Base-by-base conservation (phyloP, 2,888 invertebrate genomes). In the Pheosia gnoma region DNA sequence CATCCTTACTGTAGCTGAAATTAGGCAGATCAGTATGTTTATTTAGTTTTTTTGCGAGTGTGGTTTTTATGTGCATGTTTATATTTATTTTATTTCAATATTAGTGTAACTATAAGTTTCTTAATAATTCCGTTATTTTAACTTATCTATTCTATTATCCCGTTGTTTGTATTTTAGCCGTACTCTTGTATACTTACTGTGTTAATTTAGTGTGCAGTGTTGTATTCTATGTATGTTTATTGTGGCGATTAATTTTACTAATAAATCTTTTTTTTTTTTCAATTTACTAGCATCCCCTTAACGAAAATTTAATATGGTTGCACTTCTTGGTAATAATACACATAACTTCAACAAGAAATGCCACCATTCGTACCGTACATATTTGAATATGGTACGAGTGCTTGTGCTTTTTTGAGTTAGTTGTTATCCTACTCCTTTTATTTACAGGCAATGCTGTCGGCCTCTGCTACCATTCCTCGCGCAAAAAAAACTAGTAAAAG, bases 401-500 rank as follows among this genome's bases (percentile, higher is more conserved):
- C 86, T 86, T 86, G 52, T 70, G 89, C 87, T 88, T 89, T 79
- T 85, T 86, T 79, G 66, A 80, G 80, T 88, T 88, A 81, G 78
- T 87, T 87, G 86, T 84, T 83, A 87, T 85, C 79, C 75, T 88
- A 82, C 83, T 82, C 74, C 73, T 88, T 94, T 89, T 90, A 89
- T 89, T 95, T 95, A 81, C 94, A 96, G 96, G 95, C 95, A 86
- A 91, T 94, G 89, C 91, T 94, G 90, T 91, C 95, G 83, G 95
- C 95, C 83, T 95, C 95, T 87, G 96, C 96, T 83, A 96, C 96
- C 75, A 94, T 96, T 75, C 96, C 96, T 75, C 95, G 96, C 86
- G 95, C 94, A 93, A 96, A 96, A 94, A 96, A 96, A 89, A 88
- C 95, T 68, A 95, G 94, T 85, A 96, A 96, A 94, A 95, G 96